Evolutionary conservation across 2,888 invertebrate genomes (phyloP).

Genomic region (Xylota sylvarum): DNA sequence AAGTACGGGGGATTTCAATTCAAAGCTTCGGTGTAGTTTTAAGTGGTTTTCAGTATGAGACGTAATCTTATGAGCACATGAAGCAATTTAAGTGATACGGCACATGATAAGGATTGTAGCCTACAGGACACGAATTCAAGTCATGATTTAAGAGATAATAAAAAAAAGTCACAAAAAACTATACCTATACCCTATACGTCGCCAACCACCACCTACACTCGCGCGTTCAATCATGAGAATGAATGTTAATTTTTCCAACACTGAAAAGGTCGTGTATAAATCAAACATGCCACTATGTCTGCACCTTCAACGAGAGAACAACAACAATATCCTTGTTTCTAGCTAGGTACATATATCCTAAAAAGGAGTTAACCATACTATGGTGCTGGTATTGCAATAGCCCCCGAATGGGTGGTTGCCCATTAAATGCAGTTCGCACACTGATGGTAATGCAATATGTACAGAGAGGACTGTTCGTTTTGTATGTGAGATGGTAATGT

Average conservation of each 20-base stretch:
- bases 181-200: too few relatives aligned
- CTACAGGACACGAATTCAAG: too few relatives aligned
- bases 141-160: too few relatives aligned
- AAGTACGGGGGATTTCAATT: not conserved
- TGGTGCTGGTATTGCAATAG: not conserved
- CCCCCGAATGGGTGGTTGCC: slow-evolving; percentile 27
- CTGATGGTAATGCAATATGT: slow-evolving; percentile 27
- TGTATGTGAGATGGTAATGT: slow-evolving; percentile 54
- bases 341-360: slow-evolving; percentile 36
- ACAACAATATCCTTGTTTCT: slow-evolving; percentile 50
- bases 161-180: too few relatives aligned
- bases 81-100: too few relatives aligned
- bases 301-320: slow-evolving; percentile 21
- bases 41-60: not conserved
- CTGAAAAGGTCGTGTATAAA: slow-evolving; percentile 35
- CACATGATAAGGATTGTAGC: too few relatives aligned
- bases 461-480: not conserved
- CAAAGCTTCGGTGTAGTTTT: not conserved
- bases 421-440: slow-evolving; percentile 33
- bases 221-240: too few relatives aligned
- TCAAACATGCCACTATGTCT: slow-evolving; percentile 28
- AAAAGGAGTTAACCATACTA: slow-evolving; percentile 55
- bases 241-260: too few relatives aligned
- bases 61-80: too few relatives aligned
- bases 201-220: too few relatives aligned